A percentile compares a stretch with the other conserved stretches of the same genome.
Evolutionary conservation across 1,140 invertebrate species (phyloP).

Genomic region (Atopsyche davidsoni): DNA sequence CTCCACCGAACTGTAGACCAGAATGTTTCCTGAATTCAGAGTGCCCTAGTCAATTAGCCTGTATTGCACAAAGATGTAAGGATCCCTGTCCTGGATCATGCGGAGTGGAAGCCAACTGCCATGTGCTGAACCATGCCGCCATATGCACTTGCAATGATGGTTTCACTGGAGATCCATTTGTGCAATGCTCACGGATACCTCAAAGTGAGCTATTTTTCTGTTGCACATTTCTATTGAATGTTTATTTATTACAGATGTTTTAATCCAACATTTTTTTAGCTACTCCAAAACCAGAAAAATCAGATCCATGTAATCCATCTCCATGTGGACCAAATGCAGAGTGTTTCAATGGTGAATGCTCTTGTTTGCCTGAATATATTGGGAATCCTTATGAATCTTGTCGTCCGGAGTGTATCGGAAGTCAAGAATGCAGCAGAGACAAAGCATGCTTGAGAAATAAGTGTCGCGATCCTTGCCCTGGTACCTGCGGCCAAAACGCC

Average conservation of each 20-base stretch:
- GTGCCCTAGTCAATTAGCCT: conserved; percentile 64
- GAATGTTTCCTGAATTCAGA: conserved; percentile 69
- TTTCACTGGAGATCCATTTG: conserved; percentile 70
- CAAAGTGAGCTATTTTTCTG: conserved; percentile 37
- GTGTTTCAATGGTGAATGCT: conserved; percentile 63
- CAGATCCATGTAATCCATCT: conserved; percentile 65
- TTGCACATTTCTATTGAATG: conserved; percentile 6
- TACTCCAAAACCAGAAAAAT: conserved; percentile 36
- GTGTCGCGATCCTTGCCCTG: conserved; percentile 74
- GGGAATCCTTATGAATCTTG: conserved; percentile 79
- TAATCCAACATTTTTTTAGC: conserved; percentile 36
- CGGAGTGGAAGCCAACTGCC: conserved; percentile 66
- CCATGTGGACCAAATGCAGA: conserved; percentile 75
- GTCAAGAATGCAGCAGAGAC: conserved; percentile 72
- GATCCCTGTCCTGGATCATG: conserved; percentile 72
- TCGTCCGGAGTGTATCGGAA: conserved; percentile 73
- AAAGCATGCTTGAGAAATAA: conserved; percentile 76
- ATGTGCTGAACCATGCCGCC: conserved; percentile 66
- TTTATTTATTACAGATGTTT: conserved; percentile 11
- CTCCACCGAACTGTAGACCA: conserved; percentile 67
- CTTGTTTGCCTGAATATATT: conserved; percentile 63
- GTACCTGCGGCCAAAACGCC: conserved; percentile 77
- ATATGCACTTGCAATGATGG: conserved; percentile 67
- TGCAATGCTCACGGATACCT: conserved; percentile 55
- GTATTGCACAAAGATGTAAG: conserved; percentile 64